Evolutionary conservation across 1,140 invertebrate genomes (phyloP), one percentile per base, ranked within the genome.

Genomic region (Octopus bimaculoides): DNA sequence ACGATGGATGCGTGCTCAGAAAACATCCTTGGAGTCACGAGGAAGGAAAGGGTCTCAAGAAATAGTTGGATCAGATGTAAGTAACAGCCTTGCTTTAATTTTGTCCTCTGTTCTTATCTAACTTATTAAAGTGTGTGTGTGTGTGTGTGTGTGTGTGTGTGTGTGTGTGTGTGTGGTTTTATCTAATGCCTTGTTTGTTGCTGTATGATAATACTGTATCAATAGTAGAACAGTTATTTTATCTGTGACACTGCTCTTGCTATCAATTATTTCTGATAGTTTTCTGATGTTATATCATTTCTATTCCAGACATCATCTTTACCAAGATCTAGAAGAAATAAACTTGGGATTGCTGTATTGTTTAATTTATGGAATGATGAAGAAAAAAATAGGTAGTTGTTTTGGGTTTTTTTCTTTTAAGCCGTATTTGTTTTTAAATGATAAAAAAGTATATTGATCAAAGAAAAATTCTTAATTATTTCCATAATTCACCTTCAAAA

Each of bases 291-390:
- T 41, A 41, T 41, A 41, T 41, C 26, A 41, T 79, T 75, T 81
- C 14, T n/a, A 84, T 77, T 75, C 71, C 78, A 77, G 54, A 66
- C 26, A 53, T 79, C 56, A 78, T 80, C 73, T 53, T 82, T 74
- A 54, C 52, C 54, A 52, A 76, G 52, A 80, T 77, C 54, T 80
- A 78, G 71, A 26, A 73, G 89, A 81, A 91, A 90, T 5, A 91
- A 92, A 81, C 86, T 92, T 5, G 92, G 92, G n/a, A 85, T 93
- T 14, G 91, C 91, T 6, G 89, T 93, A 83, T 80, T 93, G 14
- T 89, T 93, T 78, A 88, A 81, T 20, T 78, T 87, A 69, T 81
- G 80, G 76, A 82, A 85, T 61, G 77, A 84, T 56, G 81, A 83
- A 52, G 80, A 83, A 75, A 73, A 84, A 54, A 75, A 85, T n/a